Conservation (phyloP, 2,888 invertebrate species). For the Eurois occulta region DNA sequence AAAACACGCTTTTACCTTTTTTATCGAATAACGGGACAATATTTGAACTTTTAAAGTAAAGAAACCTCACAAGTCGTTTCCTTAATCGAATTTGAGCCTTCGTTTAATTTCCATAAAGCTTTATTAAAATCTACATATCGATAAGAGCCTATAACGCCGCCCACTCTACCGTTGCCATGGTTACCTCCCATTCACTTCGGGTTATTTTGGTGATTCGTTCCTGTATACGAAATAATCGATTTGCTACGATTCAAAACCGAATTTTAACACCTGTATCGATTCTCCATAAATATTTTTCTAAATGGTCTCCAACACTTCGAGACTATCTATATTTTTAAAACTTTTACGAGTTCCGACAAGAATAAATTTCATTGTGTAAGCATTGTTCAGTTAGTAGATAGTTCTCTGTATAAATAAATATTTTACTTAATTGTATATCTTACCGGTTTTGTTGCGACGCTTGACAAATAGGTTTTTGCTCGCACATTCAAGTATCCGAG, state of each 20-base stretch:
- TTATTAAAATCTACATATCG: constrained; percentile 62
- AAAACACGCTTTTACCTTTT: constrained; percentile 4
- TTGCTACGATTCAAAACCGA: constrained; percentile 76
- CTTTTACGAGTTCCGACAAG: constrained; percentile 46
- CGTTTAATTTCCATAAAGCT: constrained; percentile 48
- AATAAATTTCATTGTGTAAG: constrained; percentile 47
- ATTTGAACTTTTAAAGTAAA: constrained; percentile 27
- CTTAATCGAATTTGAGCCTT: constrained; percentile 51
- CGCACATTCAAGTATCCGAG: constrained; percentile 68
- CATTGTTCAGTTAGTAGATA: constrained; percentile 40
- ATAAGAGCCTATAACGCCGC: constrained; percentile 53
- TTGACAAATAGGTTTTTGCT: constrained; percentile 69
- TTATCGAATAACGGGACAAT: constrained; percentile 24
- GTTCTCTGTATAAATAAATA: constrained; percentile 60
- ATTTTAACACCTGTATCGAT: constrained; percentile 68
- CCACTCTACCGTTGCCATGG: constrained; percentile 68
- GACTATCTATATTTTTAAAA: constrained; percentile 32
- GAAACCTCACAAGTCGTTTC: constrained; percentile 52
- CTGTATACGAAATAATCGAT: constrained; percentile 77
- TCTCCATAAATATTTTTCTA: constrained; percentile 59
- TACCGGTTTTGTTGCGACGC: constrained; percentile 61
- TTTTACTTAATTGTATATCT: constrained; percentile 61
- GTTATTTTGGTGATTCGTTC: constrained; percentile 77
- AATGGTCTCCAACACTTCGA: constrained; percentile 44
- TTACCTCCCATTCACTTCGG: constrained; percentile 68